Evolutionary conservation across 2,888 invertebrate species (phyloP), one percentile per base, ranked within the genome.

Genomic region (Plusia festucae): DNA sequence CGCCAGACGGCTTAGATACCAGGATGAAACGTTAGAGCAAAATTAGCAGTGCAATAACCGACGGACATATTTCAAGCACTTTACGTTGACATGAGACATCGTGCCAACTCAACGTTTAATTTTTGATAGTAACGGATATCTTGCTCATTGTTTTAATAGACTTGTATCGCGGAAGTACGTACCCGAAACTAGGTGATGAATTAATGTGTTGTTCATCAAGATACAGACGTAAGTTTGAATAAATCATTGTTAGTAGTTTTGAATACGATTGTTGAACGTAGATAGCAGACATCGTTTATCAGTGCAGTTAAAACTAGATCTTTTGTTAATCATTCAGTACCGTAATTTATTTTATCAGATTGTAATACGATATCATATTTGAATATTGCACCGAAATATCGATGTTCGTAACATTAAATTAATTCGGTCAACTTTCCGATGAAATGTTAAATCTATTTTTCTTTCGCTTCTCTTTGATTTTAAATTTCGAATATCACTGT

Each of bases 41-140:
- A 90, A 90, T 90, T 90, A 90, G 87, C 86, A 78, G 86, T 86
- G 89, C 88, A 88, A 89, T 89, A 89, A 88, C 89, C 88, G 83
- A 64, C 76, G 69, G 70, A 68, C 83, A 87, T 89, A 91, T 89
- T 87, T 90, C 87, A 89, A 72, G 68, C 87, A 88, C 85, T 90
- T 90, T 89, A 90, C 83, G 76, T 73, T 85, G 85, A 82, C 85
- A 82, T 65, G 74, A 66, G 76, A 79, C 79, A 70, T 83, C 67
- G 78, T 78, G 80, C 70, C 68, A 68, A 67, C 61, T 62, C 66
- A 76, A 78, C 76, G 69, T 79, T 80, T 84, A 75, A 73, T 86
- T 86, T 83, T 86, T 85, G 82, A 84, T 80, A 79, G 70, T 78
- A 81, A 84, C 76, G 82, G 81, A 84, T 85, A 85, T 82, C 77